Base-by-base conservation (phyloP, 2,888 invertebrate species). In the Drosophila quinaria region DNA sequence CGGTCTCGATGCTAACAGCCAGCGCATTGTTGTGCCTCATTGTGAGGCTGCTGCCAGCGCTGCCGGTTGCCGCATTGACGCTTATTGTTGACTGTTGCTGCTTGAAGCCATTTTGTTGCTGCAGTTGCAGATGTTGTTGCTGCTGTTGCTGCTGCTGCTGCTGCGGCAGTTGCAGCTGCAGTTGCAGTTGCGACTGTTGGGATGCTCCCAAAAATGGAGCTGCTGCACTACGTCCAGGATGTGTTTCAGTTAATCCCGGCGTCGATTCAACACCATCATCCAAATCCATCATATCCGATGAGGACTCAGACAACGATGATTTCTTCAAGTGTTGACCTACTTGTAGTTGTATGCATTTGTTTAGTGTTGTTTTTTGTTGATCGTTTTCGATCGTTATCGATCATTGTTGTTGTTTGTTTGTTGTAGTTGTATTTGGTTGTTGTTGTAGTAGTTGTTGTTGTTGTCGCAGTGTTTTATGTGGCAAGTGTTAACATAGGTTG, bases 261-360 rank as follows among this genome's bases (percentile, higher is more conserved):
- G 93, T 93, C 80, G 92, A 92, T 81, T 93, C 93, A 88, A 96
- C 96, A 89, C 96, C 96, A 93, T 98, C 98, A 91, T 98, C 98
- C 92, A 98, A 94, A 93, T 98, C 98, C 95, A 97, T 97, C 93
- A 97, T 96, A 93, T 98, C 98, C 87, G 98, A 98, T 86, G 97
- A 96, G 85, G 96, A 96, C 93, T 97, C 97, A 93, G 97, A 95
- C 90, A 97, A 95, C 81, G 97, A 97, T 93, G 95, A 95, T 94
- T 97, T 97, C 95, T 97, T 97, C 94, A 96, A 95, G 93, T 97
- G 96, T 94, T 97, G 96, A 93, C 97, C 97, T 96, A 94, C 83
- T 91, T 90, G 87, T 89, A 74, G 80, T 84, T 80, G 81, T 82
- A 82, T 87, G 85, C 78, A 81, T 81, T 84, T 80, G 86, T 87